Base-by-base conservation (phyloP, 2,888 invertebrate genomes). In the Agonopterix subpropinquella region DNA sequence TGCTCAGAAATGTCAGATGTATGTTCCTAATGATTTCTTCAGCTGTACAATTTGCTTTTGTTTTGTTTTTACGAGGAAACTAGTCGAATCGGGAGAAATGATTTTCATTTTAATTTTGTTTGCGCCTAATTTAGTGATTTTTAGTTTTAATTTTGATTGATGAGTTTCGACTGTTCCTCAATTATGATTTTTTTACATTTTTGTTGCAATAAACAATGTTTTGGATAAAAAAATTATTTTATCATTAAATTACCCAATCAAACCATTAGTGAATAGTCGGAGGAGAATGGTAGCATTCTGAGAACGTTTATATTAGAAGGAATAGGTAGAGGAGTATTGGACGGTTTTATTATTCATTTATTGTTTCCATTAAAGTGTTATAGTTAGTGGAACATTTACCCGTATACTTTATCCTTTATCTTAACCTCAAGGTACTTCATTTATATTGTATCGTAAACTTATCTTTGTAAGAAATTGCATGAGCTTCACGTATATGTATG, bases 271-370 rank as follows among this genome's bases (percentile, higher is more conserved):
- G 51, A 45, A 47, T 51, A 28, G 28, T 28, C 28, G 28, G 28
- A 28, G 28, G 28, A 28, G 28, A 28, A 28, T 28, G 53, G 52
- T 53, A 51, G 57, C 54, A 67, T 67, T 71, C 71, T 70, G 73
- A 73, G 69, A 65, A 66, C 61, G 63, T 70, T 72, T 57, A 62
- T 65, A 64, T 56, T 65, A 50, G 68, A 59, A 55, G 63, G 64
- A n/a, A 65, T 65, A 64, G 57, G 28, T 28, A 47, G 62, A 47
- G 62, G 60, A 63, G 59, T 62, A 56, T 70, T 37, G 5, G 67
- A 62, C 67, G 66, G 85, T 87, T 88, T 88, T 87, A 86, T 87
- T 87, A 85, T 87, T 77, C 87, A 87, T 82, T 87, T 88, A 86
- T 88, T 87, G 77, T 85, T 84, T 86, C 79, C 64, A 77, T 80